Conservation (phyloP, 1,140 invertebrate species). For the Trichomalopsis sarcophagae region DNA sequence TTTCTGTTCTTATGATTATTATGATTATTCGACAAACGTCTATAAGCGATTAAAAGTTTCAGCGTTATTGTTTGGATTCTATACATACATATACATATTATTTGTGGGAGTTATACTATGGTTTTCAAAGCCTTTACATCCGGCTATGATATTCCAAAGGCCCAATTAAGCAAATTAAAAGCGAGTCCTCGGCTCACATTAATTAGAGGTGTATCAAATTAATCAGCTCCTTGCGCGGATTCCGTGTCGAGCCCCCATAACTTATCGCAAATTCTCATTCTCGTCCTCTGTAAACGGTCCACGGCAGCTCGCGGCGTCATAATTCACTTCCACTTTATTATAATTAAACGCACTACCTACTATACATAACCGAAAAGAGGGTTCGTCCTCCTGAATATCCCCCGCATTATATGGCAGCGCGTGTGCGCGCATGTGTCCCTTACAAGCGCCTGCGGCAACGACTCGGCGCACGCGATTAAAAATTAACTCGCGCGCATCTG, state of each 20-base stretch:
- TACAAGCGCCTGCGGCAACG: constrained; percentile 43
- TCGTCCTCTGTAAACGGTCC: background rate
- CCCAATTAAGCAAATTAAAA: background rate
- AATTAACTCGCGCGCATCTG: constrained; percentile 54
- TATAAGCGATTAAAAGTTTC: too few relatives aligned
- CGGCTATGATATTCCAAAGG: background rate
- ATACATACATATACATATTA: too few relatives aligned
- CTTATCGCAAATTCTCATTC: background rate
- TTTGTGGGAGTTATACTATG: too few relatives aligned
- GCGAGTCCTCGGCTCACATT: background rate
- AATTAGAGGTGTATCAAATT: constrained; percentile 17
- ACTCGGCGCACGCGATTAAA: constrained; percentile 62
- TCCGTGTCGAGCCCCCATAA: constrained; percentile 13
- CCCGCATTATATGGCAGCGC: background rate
- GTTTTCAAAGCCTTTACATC: too few relatives aligned
- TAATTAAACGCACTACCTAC: background rate
- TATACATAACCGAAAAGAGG: background rate
- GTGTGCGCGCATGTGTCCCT: background rate
- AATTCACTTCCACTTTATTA: background rate
- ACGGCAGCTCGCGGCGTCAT: background rate
- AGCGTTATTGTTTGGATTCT: too few relatives aligned
- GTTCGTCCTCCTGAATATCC: background rate
- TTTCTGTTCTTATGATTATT: too few relatives aligned
- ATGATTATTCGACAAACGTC: too few relatives aligned
- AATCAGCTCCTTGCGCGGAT: background rate